A percentile compares a stretch with the other conserved stretches of the same genome.
Evolutionary conservation across 2,113 vertebrate species (phyloP).

Genomic region (Amblyornis subalaris): DNA sequence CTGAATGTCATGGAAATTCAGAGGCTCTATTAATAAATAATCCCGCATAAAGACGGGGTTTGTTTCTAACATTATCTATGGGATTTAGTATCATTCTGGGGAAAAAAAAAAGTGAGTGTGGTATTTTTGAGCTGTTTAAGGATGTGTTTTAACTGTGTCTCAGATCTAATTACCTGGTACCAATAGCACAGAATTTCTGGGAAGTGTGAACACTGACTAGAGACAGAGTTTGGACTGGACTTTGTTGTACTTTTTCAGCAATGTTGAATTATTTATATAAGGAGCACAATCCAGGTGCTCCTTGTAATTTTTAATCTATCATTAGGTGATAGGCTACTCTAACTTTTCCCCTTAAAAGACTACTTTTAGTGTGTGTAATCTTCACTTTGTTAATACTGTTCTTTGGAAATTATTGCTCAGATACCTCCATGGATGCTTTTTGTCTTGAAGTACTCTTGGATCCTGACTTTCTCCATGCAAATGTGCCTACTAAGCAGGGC

Average conservation of each 20-base stretch:
- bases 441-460: background rate
- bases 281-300: background rate
- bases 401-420: background rate
- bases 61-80: background rate
- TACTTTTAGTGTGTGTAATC: background rate
- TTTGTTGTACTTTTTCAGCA: background rate
- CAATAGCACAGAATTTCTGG: background rate
- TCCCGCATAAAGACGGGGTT: background rate
- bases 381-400: background rate
- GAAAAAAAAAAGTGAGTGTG: accelerated
- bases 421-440: background rate
- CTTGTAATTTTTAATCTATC: background rate
- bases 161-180: background rate
- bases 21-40: background rate
- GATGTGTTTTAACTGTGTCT: background rate
- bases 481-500: background rate
- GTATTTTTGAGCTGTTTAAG: background rate
- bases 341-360: background rate
- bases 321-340: background rate
- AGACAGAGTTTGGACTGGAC: background rate
- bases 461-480: background rate
- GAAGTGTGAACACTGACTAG: background rate
- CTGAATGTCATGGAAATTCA: background rate
- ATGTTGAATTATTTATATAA: background rate
- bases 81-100: background rate